phyloP scores from a whole-genome alignment of 2,888 invertebrate species.

The Phania funesta region DNA sequence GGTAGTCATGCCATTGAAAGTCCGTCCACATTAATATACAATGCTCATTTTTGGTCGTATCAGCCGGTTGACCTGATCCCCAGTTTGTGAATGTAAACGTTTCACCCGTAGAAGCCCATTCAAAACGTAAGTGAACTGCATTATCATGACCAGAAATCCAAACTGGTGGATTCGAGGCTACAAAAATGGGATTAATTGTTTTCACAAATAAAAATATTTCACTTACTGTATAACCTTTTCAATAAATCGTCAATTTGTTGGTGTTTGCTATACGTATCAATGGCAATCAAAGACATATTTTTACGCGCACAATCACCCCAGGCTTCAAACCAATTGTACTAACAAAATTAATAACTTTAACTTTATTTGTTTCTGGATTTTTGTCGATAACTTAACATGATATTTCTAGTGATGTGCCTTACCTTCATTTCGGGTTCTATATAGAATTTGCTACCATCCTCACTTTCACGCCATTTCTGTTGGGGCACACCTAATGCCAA shows the following conservation, averaged over 20 bases:
- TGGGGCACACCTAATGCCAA: not conserved
- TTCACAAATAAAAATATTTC: not conserved
- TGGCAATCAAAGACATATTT: constrained; percentile 59
- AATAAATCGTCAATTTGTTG: constrained; percentile 52
- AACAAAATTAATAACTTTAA: not conserved
- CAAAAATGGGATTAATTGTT: not conserved
- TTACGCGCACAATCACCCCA: constrained; percentile 58
- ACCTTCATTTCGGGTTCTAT: constrained; percentile 45
- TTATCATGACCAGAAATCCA: constrained; percentile 54
- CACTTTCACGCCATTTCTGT: constrained; percentile 48
- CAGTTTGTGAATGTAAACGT: constrained; percentile 43
- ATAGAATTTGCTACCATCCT: constrained; percentile 52
- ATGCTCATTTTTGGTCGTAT: constrained; percentile 36
- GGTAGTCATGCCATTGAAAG: constrained; percentile 40
- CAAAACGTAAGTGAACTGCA: constrained; percentile 42
- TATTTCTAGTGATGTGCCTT: too few species aligned
- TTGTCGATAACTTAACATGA: not conserved
- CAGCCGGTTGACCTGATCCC: constrained; percentile 25
- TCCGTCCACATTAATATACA: constrained; percentile 45
- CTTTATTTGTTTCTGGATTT: not conserved
- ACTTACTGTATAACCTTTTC: constrained; percentile 42
- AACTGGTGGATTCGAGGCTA: constrained; percentile 28
- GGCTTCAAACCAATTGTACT: constrained; percentile 61
- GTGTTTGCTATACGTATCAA: constrained; percentile 39
- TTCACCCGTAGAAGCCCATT: constrained; percentile 51